Conservation (phyloP, 2,113 vertebrate genomes). For the Rhineura floridana region DNA sequence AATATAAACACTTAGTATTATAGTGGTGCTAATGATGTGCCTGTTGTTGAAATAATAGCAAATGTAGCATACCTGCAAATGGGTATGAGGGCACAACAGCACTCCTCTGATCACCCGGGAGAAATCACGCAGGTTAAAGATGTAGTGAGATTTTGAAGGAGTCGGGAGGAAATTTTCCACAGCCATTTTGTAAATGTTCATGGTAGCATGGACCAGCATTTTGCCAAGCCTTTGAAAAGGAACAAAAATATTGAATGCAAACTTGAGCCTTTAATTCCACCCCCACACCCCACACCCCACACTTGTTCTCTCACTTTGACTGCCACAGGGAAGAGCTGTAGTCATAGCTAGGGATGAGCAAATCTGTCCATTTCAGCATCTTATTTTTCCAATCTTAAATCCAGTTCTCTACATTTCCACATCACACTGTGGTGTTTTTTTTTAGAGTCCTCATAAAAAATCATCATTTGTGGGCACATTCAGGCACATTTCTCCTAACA, state of each 20-base stretch:
- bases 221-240: slow-evolving; percentile 81
- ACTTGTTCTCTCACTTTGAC: no score
- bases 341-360: neutral
- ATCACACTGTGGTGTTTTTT: no score
- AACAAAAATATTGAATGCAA: neutral
- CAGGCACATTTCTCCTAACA: neutral
- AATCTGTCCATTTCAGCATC: neutral
- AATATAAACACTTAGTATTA: neutral
- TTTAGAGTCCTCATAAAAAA: no score
- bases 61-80: slow-evolving; percentile 82
- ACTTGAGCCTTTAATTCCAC: neutral
- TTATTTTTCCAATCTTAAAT: neutral
- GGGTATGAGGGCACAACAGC: slow-evolving; percentile 86
- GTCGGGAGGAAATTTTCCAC: slow-evolving; percentile 90
- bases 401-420: neutral
- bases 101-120: slow-evolving; percentile 89
- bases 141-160: slow-evolving; percentile 93
- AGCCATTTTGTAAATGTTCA: slow-evolving; percentile 84
- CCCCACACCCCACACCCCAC: neutral
- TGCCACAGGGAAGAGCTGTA: no score
- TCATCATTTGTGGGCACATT: neutral
- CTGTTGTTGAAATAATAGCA: neutral
- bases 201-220: slow-evolving; percentile 89
- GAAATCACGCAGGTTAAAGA: slow-evolving; percentile 94
- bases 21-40: neutral